phyloP scores from a whole-genome alignment of 2,888 invertebrate genomes.

The Lycophotia porphyrea region DNA sequence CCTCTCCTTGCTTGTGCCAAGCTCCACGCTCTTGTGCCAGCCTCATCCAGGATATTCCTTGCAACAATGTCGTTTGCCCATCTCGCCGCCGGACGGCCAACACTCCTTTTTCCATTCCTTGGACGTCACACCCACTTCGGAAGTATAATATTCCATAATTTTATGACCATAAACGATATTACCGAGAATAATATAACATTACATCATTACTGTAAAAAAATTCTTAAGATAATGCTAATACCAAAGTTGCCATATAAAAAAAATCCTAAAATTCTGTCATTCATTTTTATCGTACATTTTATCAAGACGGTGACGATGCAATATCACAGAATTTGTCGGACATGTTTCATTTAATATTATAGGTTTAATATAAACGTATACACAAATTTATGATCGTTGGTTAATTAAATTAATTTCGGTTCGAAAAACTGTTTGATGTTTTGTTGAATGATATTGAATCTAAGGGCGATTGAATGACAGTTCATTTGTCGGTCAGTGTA shows the following conservation, averaged over 20 bases:
- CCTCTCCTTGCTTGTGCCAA: no score
- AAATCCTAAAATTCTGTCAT: slow-evolving; percentile 46
- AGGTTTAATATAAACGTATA: slow-evolving; percentile 7
- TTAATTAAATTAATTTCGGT: slow-evolving; percentile 32
- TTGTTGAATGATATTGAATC: slow-evolving; percentile 15
- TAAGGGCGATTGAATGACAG: slow-evolving; percentile 13
- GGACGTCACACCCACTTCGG: no score
- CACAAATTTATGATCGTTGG: slow-evolving; percentile 11
- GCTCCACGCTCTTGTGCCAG: no score
- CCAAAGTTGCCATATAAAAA: neutral
- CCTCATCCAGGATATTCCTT: no score
- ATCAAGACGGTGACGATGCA: slow-evolving; percentile 59
- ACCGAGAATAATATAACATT: slow-evolving; percentile 23
- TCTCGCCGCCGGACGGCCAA: no score
- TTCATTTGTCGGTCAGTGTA: slow-evolving; percentile 13
- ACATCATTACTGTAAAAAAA: slow-evolving; percentile 3
- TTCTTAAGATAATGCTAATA: neutral
- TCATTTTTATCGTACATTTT: slow-evolving; percentile 45
- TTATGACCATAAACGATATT: neutral
- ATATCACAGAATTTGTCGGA: slow-evolving; percentile 57
- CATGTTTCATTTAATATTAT: slow-evolving; percentile 35
- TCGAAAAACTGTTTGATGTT: slow-evolving; percentile 23
- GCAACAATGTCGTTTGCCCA: no score
- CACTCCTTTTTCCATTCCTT: no score
- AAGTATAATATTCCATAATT: neutral